Evolutionary conservation across 2,113 vertebrate species (phyloP).

Genomic region (Tachysurus vachellii): DNA sequence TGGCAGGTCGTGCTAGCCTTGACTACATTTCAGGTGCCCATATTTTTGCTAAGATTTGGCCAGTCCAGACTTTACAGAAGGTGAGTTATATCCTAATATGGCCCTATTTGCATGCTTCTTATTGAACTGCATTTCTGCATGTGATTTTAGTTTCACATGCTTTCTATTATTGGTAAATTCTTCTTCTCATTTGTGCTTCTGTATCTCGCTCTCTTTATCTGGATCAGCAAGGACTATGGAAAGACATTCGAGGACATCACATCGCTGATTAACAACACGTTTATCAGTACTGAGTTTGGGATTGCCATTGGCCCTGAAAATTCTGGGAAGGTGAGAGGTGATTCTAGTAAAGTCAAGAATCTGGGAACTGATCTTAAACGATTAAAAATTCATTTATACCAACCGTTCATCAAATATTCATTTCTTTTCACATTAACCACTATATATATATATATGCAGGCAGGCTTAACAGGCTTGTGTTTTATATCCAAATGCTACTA

Average conservation of each 20-base stretch:
- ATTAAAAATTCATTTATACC: conserved; percentile 12
- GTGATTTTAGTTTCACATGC: conserved; percentile 12
- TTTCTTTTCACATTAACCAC: conserved; percentile 18
- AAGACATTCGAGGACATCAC: conserved; percentile 88
- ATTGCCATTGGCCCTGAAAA: conserved; percentile 87
- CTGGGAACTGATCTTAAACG: conserved; percentile 15
- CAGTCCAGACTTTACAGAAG: conserved; percentile 92
- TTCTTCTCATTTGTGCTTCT: conserved; percentile 37
- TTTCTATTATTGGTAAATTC: not conserved
- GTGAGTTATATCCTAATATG: conserved; percentile 62
- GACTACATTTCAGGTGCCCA: conserved; percentile 87
- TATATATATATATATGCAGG: not conserved
- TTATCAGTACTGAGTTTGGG: conserved; percentile 88
- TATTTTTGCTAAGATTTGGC: conserved; percentile 81
- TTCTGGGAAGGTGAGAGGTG: conserved; percentile 82
- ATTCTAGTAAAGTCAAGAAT: not conserved
- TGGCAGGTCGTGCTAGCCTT: conserved; percentile 85
- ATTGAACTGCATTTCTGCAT: conserved; percentile 2
- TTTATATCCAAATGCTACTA: not conserved
- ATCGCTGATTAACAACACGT: conserved; percentile 85
- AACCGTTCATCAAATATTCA: conserved; percentile 26
- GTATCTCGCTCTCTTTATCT: conserved; percentile 28
- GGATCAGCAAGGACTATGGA: conserved; percentile 85
- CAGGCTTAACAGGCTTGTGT: not conserved
- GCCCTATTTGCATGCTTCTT: too few relatives aligned